phyloP scores from a whole-genome alignment of 2,888 invertebrate genomes.

The Syritta pipiens region DNA sequence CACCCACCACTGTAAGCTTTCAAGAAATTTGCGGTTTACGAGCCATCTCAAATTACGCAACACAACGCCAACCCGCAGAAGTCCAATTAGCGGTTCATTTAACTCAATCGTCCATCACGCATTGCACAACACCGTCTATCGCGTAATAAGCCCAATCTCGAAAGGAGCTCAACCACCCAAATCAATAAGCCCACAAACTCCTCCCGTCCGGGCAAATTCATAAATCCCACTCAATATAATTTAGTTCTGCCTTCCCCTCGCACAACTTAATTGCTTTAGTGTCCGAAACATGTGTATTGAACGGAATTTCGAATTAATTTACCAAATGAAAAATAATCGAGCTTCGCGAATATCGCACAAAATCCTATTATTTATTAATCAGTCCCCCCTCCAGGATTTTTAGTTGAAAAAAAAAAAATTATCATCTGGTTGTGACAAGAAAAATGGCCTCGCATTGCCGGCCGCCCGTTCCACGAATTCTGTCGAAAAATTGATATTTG shows the following conservation, averaged over 20 bases:
- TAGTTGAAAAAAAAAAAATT: slow-evolving; percentile 48
- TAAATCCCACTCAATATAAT: no score
- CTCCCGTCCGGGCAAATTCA: no score
- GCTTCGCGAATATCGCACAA: slow-evolving; percentile 38
- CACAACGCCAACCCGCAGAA: neutral
- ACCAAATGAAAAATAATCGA: slow-evolving; percentile 43
- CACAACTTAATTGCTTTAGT: slow-evolving; percentile 46
- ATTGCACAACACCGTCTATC: no score
- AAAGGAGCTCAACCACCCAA: no score
- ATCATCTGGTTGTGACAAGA: slow-evolving; percentile 68
- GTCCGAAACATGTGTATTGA: slow-evolving; percentile 41
- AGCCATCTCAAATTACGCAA: slow-evolving; percentile 26
- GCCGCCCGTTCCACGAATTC: no score
- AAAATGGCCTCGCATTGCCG: slow-evolving; percentile 51
- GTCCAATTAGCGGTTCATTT: neutral
- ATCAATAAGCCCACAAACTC: no score
- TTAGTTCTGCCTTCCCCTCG: no score
- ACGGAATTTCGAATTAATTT: slow-evolving; percentile 44
- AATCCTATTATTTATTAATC: slow-evolving; percentile 63
- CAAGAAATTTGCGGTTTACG: slow-evolving; percentile 24
- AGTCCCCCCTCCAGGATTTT: slow-evolving; percentile 2
- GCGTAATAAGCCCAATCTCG: no score
- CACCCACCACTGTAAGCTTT: no score
- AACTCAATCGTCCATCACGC: no score
- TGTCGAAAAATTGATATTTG: no score